Conservation (phyloP, 2,113 vertebrate genomes). For the Ariopsis seemanni region DNA sequence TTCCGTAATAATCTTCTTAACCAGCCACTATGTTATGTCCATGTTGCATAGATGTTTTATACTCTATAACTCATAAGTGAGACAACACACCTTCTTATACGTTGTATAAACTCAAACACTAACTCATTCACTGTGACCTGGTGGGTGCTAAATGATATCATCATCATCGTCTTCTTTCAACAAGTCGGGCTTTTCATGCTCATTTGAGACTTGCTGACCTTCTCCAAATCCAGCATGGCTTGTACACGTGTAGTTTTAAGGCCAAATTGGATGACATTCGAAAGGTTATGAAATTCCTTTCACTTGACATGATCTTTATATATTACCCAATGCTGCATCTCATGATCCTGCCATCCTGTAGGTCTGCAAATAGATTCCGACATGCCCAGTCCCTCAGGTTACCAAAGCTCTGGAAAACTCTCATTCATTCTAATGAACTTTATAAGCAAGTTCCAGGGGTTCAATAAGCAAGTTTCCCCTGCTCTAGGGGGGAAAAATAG, state of each 20-base stretch:
- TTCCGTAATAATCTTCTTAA: not conserved
- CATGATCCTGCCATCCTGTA: not conserved
- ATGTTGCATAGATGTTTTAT: not conserved
- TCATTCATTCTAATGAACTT: not conserved
- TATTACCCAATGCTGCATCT: not conserved
- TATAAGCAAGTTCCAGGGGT: not conserved
- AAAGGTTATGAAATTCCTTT: not conserved
- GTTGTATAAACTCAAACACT: not conserved
- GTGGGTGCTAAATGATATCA: not conserved
- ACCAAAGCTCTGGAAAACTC: not conserved
- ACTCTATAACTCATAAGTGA: not conserved
- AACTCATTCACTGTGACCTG: not conserved
- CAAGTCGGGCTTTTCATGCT: not conserved
- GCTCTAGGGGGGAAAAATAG: not conserved
- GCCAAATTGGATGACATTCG: not conserved
- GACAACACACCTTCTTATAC: constrained; percentile 6
- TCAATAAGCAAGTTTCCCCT: not conserved
- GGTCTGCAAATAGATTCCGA: no score
- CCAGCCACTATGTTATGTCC: not conserved
- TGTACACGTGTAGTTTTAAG: not conserved
- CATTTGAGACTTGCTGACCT: not conserved
- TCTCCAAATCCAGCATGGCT: not conserved
- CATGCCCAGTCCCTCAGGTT: not conserved
- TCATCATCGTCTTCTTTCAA: not conserved
- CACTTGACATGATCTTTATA: not conserved